Conservation (phyloP, 1,140 invertebrate genomes). For the Leptonema lineaticorne region DNA sequence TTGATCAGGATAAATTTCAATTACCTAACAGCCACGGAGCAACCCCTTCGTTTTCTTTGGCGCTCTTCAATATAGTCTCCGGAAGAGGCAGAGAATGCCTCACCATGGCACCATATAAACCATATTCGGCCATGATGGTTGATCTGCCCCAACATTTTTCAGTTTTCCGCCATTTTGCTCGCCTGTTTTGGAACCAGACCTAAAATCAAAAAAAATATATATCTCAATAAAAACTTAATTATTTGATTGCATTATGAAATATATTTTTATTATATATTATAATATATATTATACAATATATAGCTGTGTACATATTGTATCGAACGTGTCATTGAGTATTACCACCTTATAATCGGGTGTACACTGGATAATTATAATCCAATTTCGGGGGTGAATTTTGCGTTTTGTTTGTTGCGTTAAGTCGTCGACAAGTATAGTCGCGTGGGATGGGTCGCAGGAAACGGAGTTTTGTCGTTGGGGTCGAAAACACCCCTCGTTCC, state of each 20-base stretch:
- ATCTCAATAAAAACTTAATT: too few species aligned
- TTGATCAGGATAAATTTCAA: too few species aligned
- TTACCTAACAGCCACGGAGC: conserved; percentile 98
- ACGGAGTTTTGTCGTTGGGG: neutral
- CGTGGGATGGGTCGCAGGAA: too few species aligned
- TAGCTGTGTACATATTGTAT: neutral
- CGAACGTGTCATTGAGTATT: too few species aligned
- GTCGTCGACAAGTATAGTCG: neutral
- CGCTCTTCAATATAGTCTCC: conserved; percentile 95
- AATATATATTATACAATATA: too few species aligned
- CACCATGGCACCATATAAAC: conserved; percentile 98
- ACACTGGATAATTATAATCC: too few species aligned
- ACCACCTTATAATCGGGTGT: too few species aligned
- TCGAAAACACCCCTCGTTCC: neutral
- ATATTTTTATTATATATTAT: too few species aligned
- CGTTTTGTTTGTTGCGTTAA: neutral
- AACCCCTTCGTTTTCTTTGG: conserved; percentile 91
- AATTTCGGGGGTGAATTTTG: neutral
- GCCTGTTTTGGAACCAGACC: conserved; percentile 99
- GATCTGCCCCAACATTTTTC: conserved; percentile 99
- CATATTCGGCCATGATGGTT: conserved; percentile 99
- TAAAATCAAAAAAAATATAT: conserved; percentile 58
- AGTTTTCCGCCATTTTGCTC: conserved; percentile 98
- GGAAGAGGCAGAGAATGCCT: conserved; percentile 95
- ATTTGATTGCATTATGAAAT: too few species aligned